phyloP scores from a whole-genome alignment of 2,888 invertebrate species.

The Mantis religiosa region DNA sequence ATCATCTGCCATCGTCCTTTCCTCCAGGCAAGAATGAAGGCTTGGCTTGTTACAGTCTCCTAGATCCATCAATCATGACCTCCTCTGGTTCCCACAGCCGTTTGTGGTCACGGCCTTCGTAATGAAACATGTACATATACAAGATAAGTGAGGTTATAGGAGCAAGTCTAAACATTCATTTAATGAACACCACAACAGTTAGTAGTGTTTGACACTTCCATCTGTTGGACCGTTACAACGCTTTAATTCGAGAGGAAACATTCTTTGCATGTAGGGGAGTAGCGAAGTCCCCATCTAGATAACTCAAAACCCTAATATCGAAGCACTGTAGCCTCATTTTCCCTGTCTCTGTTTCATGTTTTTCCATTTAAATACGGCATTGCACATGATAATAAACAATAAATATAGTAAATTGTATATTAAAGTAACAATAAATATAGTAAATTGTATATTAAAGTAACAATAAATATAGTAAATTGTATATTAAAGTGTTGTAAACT shows the following conservation, averaged over 20 bases:
- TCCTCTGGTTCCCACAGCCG: background rate
- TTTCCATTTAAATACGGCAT: no score
- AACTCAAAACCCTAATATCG: no score
- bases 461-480: no score
- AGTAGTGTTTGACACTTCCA: background rate
- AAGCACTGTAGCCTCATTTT: no score
- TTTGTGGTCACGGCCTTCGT: background rate
- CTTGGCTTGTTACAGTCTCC: conserved; percentile 24
- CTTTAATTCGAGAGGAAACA: background rate
- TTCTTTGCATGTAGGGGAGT: no score
- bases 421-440: no score
- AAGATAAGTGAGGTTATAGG: background rate
- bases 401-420: no score
- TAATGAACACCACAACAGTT: background rate
- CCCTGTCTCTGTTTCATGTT: no score
- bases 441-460: no score
- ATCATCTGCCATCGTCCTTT: background rate
- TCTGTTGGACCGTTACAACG: background rate
- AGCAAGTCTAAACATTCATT: background rate
- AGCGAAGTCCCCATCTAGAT: no score
- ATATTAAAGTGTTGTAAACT: no score
- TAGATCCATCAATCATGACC: background rate
- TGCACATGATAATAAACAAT: no score
- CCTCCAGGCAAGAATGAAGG: background rate
- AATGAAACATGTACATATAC: background rate